phyloP scores from a whole-genome alignment of 2,888 invertebrate genomes.

The Eilema caniola region DNA sequence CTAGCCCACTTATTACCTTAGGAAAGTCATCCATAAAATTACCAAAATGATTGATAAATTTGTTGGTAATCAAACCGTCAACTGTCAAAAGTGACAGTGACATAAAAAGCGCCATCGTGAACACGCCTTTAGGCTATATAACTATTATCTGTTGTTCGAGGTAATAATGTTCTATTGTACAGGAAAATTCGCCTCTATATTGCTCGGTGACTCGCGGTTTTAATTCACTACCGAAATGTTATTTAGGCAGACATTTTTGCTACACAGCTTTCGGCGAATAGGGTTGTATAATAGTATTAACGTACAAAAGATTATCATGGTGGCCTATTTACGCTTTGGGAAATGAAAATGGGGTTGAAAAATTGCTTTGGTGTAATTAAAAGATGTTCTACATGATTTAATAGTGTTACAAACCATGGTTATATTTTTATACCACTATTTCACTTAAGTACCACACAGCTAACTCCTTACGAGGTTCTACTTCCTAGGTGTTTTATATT shows the following conservation, averaged over 20 bases:
- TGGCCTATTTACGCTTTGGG: neutral
- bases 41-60: no score
- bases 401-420: neutral
- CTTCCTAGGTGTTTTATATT: no score
- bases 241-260: constrained; percentile 26
- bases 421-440: no score
- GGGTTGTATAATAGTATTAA: constrained; percentile 30
- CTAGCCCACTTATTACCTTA: no score
- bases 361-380: neutral
- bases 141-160: constrained; percentile 57
- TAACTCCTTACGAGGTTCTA: no score
- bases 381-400: neutral
- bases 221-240: constrained; percentile 45
- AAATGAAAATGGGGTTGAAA: neutral
- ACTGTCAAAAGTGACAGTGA: constrained; percentile 2
- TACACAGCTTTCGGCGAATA: constrained; percentile 12
- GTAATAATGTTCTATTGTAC: constrained; percentile 63
- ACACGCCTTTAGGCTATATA: constrained; percentile 40
- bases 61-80: neutral
- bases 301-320: constrained; percentile 17
- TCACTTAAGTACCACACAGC: no score
- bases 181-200: constrained; percentile 46
- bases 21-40: no score
- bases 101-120: constrained; percentile 12
- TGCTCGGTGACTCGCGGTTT: constrained; percentile 40